Evolutionary conservation across 2,113 vertebrate genomes (phyloP).

Genomic region (Pao palembangensis): DNA sequence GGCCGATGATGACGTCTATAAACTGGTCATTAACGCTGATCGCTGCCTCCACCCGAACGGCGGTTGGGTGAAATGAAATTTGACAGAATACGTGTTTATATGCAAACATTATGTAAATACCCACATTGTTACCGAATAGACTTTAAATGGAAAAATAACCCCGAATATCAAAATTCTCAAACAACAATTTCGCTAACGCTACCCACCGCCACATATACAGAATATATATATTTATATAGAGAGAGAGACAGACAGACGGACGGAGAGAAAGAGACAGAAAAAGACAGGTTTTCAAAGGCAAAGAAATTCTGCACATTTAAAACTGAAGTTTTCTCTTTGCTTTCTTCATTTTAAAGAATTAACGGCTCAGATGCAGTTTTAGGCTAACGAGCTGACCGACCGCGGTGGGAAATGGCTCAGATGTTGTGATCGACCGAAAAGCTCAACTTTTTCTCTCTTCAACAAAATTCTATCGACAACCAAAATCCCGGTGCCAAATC

Average conservation of each 20-base stretch:
- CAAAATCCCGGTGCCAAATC: too few species aligned
- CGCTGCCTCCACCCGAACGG: constrained; percentile 6
- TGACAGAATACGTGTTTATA: constrained; percentile 8
- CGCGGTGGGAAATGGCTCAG: constrained; percentile 29
- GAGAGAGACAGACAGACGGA: constrained; percentile 49
- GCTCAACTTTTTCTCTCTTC: too few species aligned
- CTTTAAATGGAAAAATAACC: constrained; percentile 51
- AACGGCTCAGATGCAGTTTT: constrained; percentile 79
- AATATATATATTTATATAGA: constrained; percentile 55
- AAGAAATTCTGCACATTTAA: constrained; percentile 67
- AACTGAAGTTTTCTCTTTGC: constrained; percentile 42
- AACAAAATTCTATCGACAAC: too few species aligned
- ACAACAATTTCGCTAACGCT: constrained; percentile 65
- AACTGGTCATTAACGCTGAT: constrained; percentile 2
- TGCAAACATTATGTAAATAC: constrained; percentile 1
- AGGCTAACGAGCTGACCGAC: constrained; percentile 62
- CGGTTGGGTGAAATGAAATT: constrained; percentile 1
- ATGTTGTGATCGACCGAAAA: neutral
- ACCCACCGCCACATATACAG: constrained; percentile 72
- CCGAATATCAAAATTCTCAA: constrained; percentile 12
- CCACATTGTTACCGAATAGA: constrained; percentile 22
- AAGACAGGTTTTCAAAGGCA: constrained; percentile 38
- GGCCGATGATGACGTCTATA: neutral
- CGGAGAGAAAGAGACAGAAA: constrained; percentile 44
- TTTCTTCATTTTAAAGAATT: constrained; percentile 63